Evolutionary conservation across 2,113 vertebrate genomes (phyloP), one percentile per base, ranked within the genome.

Genomic region (Pimephales promelas): DNA sequence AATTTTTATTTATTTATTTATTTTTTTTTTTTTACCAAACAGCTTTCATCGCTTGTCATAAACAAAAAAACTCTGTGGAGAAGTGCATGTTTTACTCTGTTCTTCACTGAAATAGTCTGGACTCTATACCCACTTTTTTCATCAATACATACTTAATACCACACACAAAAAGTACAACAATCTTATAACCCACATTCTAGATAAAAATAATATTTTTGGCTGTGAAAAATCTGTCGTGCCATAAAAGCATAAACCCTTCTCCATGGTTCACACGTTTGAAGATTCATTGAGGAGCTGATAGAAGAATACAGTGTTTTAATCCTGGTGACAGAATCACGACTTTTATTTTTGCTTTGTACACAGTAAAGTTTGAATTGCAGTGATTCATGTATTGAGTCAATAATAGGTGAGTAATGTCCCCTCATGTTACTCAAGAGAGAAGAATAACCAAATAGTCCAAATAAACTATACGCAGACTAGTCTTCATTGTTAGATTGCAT

Each of bases 31-130:
- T 74, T 31, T 22, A 72, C 24, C 45, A 45, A 28, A 43, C 13
- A 36, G 68, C 62, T 87, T 83, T 87, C 84, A 78, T 43, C 86
- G 20, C 76, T 80, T 85, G 86, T 83, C 49, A 83, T 68, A 85
- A 87, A 83, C 61, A 85, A 54, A 83, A 80, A 18, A 84, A 70
- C 83, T 81, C 71, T 73, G 70, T 81, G 52, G 36, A 75, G 77
- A 82, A 85, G 70, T 79, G 76, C 43, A 20, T 71, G 84, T 82
- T 81, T 86, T 81, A 83, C 74, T 80, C 71, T 61, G 31, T 83
- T 49, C 83, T 81, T 81, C 56, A 83, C 57, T 83, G 56, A 85
- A 83, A 83, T 40, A 75, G 79, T 54, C 28, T 79, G 36, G 52
- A 77, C 61, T 26, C 24, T 49, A 52, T 79, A 56, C 57, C 28